Evolutionary conservation across 2,888 invertebrate species (phyloP), one percentile per base, ranked within the genome.

Genomic region (Lasius platythorax): DNA sequence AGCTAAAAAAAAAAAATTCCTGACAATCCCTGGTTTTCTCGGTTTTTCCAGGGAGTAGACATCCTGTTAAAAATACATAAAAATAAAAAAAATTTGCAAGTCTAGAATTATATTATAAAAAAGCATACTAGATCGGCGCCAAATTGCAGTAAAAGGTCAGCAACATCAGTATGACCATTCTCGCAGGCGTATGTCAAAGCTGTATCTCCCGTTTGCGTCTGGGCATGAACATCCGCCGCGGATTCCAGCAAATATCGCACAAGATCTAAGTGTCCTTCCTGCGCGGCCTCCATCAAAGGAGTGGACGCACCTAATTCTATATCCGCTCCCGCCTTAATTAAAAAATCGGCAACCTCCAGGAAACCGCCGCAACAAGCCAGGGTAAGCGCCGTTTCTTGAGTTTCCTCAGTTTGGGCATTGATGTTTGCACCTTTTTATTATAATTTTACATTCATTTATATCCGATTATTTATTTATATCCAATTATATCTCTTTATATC

Each of bases 401-500:
- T 99, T 95, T 99, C 99, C 95, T 99, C 99, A 2, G 99, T 99
- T 95, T 99, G 99, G 87, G 99, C 98, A 96, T 99, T 99, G 94
- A 99, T 99, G 94, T 99, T 98, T 72, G 99, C 99, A 91, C 98
- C 96, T 95, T 82, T 66, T 37, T 43, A 92, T 92, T 85, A 5
- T 5, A 46, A 68, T 84, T 91, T 81, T 79, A 58, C 8, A 66
- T 15, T 9, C n/a, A 46, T 15, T 46, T 28, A n/a, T 28, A 73
- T 23, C 23, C 23, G 23, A 23, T 23, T 23, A 23, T 23, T 23
- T 23, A 23, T 23, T 23, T 23, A 23, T 23, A 23, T 23, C 23
- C 23, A 23, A 23, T 23, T 23, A 23, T 23, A 23, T 11, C n/a
- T 28, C 0, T 58, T 40, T 58, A 43, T 9, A 74, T 46, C n/a